Conservation (phyloP, 2,888 invertebrate species). For the Xestia ashworthii region DNA sequence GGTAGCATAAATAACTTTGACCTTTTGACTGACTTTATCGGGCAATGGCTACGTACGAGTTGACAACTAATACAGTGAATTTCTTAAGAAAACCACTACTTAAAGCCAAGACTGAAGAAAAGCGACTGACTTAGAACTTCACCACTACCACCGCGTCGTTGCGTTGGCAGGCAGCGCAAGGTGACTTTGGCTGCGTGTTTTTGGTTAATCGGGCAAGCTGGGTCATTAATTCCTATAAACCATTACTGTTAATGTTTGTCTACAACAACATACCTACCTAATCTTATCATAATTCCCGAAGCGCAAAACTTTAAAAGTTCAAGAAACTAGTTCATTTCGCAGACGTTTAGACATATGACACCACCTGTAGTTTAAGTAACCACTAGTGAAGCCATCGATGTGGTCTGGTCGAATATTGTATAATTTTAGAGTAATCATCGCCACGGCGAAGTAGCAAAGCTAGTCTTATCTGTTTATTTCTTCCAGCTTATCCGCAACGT, state of each 20-base stretch:
- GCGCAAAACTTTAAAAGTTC: neutral
- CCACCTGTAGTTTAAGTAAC: neutral
- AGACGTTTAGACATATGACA: neutral
- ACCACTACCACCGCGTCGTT: neutral
- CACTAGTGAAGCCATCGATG: neutral
- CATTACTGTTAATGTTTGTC: neutral
- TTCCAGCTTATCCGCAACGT: conserved; percentile 91
- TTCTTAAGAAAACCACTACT: neutral
- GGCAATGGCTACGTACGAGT: neutral
- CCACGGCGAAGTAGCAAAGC: neutral
- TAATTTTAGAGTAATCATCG: neutral
- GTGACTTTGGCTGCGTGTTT: neutral
- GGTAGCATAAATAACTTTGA: conserved; percentile 26
- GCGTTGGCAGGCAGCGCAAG: no score
- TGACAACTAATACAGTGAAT: neutral
- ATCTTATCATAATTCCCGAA: neutral
- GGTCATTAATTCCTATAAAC: neutral
- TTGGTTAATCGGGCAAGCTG: neutral
- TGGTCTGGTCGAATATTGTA: neutral
- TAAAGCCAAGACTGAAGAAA: neutral
- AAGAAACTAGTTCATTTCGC: neutral
- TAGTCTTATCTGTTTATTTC: neutral
- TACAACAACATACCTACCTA: neutral
- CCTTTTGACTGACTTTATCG: conserved; percentile 42
- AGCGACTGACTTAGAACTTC: neutral